A percentile compares a stretch with the other conserved stretches of the same genome.
Conservation (phyloP, 2,797 vertebrate species). For the Chrysocyon brachyurus region DNA sequence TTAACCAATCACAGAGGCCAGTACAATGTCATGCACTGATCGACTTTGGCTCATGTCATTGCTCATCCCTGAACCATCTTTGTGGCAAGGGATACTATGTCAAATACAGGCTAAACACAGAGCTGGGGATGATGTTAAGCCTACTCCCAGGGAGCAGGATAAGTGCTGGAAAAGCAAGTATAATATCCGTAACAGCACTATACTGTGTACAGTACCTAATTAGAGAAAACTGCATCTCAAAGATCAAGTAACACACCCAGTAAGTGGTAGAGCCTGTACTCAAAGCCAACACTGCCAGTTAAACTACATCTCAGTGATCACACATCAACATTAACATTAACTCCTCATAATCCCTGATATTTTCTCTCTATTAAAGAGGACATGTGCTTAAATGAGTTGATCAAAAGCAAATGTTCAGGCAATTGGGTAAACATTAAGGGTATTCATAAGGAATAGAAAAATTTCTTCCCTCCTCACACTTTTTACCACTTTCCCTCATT, state of each 20-base stretch:
- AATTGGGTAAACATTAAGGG: not conserved
- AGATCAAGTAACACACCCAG: not conserved
- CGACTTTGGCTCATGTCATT: not conserved
- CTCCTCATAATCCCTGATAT: not conserved
- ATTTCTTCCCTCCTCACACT: not conserved
- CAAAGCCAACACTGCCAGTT: not conserved
- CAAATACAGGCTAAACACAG: not conserved
- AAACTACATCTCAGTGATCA: not conserved
- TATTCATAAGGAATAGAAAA: not conserved
- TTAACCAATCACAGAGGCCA: not conserved
- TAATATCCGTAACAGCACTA: not conserved
- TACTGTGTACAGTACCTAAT: not conserved
- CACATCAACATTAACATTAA: not conserved
- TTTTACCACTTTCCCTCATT: not conserved
- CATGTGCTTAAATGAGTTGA: not conserved
- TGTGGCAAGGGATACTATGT: not conserved
- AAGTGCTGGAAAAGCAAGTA: not conserved
- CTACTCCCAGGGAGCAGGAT: not conserved
- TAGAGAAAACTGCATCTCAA: not conserved
- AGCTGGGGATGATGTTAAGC: not conserved
- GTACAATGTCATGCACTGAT: not conserved
- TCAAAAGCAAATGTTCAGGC: not conserved
- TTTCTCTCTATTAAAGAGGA: not conserved
- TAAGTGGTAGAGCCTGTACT: not conserved
- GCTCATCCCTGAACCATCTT: not conserved